Conservation (phyloP, 2,797 vertebrate species). For the Silurus lanzhouensis region DNA sequence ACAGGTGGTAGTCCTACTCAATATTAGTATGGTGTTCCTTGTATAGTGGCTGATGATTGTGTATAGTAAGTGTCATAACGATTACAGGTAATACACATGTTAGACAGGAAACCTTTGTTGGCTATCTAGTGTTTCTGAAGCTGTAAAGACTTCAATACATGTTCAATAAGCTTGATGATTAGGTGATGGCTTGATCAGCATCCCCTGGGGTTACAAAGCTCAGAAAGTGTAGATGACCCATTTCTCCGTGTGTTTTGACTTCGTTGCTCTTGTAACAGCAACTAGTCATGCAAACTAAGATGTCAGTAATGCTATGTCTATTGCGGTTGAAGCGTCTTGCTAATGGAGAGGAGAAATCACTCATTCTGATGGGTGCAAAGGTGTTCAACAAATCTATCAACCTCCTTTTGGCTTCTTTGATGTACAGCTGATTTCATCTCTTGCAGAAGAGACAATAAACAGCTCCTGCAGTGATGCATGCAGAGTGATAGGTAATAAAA, state of each 20-base stretch:
- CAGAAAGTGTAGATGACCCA: background rate
- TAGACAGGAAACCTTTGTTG: background rate
- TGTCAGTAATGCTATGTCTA: conserved; percentile 1
- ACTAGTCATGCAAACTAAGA: background rate
- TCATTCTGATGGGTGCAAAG: background rate
- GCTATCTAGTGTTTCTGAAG: background rate
- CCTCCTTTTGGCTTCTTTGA: background rate
- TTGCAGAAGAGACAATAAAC: background rate
- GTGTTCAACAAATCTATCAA: background rate
- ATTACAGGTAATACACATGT: background rate
- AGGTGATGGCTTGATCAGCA: background rate
- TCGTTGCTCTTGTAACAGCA: background rate
- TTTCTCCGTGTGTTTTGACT: background rate
- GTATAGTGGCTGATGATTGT: background rate
- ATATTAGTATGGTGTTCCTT: background rate
- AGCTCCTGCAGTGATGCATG: background rate
- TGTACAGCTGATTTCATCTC: conserved; percentile 7
- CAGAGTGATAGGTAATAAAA: background rate
- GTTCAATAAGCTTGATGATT: background rate
- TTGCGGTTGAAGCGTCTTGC: background rate
- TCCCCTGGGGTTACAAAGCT: background rate
- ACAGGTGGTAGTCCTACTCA: background rate
- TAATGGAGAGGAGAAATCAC: background rate
- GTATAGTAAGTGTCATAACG: background rate
- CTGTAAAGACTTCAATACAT: background rate